Conservation (phyloP, 1,140 invertebrate genomes). For the Diorhabda elongata region DNA sequence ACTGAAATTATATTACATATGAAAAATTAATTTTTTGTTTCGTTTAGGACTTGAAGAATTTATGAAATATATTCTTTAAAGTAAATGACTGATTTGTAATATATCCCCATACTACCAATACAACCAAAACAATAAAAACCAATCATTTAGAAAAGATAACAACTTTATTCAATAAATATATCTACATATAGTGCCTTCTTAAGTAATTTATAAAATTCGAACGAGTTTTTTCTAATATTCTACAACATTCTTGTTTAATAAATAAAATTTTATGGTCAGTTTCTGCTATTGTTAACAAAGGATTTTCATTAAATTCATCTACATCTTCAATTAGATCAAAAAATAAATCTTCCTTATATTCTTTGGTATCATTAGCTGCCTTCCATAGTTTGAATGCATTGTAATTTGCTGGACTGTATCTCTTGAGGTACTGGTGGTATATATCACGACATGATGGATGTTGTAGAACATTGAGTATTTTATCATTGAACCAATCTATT, state of each 20-base stretch:
- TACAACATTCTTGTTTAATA: constrained; percentile 27
- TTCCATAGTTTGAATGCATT: constrained; percentile 23
- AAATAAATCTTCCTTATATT: constrained; percentile 19
- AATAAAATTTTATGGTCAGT: constrained; percentile 23
- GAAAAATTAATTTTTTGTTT: too few species aligned
- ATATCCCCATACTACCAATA: too few species aligned
- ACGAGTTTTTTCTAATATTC: constrained; percentile 25
- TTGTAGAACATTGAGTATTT: constrained; percentile 22
- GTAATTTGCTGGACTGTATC: constrained; percentile 10
- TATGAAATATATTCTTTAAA: too few species aligned
- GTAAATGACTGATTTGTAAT: too few species aligned
- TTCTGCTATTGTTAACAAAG: constrained; percentile 20
- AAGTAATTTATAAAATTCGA: constrained; percentile 24
- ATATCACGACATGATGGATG: constrained; percentile 18
- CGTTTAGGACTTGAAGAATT: too few species aligned
- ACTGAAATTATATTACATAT: too few species aligned
- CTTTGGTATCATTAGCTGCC: constrained; percentile 12
- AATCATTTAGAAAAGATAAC: neutral
- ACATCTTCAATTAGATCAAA: constrained; percentile 28
- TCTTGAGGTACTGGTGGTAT: constrained; percentile 18
- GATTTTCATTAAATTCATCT: constrained; percentile 27
- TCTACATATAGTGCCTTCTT: constrained; percentile 13
- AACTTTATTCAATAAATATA: constrained; percentile 11
- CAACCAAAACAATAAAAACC: too few species aligned
- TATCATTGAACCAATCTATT: constrained; percentile 22